Evolutionary conservation across 2,888 invertebrate genomes (phyloP), one percentile per base, ranked within the genome.

Genomic region (Brachycybe producta): DNA sequence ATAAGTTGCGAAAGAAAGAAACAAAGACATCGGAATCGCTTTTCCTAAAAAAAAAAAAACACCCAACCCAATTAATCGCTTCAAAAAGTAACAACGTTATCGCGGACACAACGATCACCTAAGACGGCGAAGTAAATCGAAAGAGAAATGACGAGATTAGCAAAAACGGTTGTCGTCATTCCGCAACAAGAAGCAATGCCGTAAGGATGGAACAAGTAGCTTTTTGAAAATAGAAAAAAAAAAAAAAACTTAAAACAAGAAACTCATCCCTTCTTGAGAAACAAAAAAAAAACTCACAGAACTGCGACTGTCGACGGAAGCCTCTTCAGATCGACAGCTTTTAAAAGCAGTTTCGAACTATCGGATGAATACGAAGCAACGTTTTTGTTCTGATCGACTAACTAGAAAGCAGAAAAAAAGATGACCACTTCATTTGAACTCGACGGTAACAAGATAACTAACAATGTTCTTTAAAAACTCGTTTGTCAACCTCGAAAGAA

Each of bases 201-300:
- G 64, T 86, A 86, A 1, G 94, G 94, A 69, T 90, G 91, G 60
- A 90, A 84, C 36, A 91, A 72, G 68, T 87, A 91, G 15, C 64
- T 62, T 41, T 23, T 19, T 15, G n/a, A 45, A 17, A 40, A 45
- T 23, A 8, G 7, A 17, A 42, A 42, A 15, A 11, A 38, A 38
- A 11, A 38, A 15, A 11, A 38, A 38, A 74, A n/a, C n/a, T n/a
- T n/a, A n/a, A n/a, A n/a, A n/a, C n/a, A n/a, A n/a, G n/a, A n/a
- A n/a, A n/a, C n/a, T n/a, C n/a, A n/a, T n/a, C n/a, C n/a, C n/a
- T n/a, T n/a, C n/a, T 13, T 42, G 19, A 44, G n/a, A 8, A 41
- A 45, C 8, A 41, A 38, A 8, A 38, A 11, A 7, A 38, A 7
- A 8, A 7, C 7, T 13, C 17, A 38, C 11, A 38, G 11, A 7